Base-by-base conservation (phyloP, 2,888 invertebrate species). In the Pomacea canaliculata region DNA sequence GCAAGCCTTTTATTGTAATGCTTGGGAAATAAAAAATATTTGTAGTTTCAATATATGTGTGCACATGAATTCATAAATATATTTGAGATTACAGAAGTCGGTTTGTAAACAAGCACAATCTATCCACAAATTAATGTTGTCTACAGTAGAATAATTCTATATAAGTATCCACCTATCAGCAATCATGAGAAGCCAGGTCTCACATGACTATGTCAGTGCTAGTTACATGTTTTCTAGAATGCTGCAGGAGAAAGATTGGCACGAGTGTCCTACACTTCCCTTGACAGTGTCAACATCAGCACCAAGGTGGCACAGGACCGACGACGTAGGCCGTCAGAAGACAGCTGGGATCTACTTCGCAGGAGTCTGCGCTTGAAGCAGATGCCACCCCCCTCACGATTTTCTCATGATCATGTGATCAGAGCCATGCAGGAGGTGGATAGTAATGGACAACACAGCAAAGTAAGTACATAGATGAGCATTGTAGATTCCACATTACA, bases 301-400 rank as follows among this genome's bases (percentile, higher is more conserved):
- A 85, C 84, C 13, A 85, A 84, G 66, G 82, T 83, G 9, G 81
- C 83, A 0, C 83, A 81, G 68, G 87, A 87, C n/a, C 79, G 84
- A 7, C 81, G 78, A 51, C 83, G 82, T 16, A 71, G 81, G 10
- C 69, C 82, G 0, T 76, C 77, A 19, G 87, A 86, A n/a, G 86
- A 88, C 74, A 79, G 85, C 78, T 85, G 87, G 85, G 87, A 86
- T 70, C 83, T 79, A 23, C 78, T 88, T 27, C 81, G 85, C 59
- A 81, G 81, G 13, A 84, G 85, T 48, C 80, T 87, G 70, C 82
- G 82, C 9, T 77, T 80, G 75, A 84, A 82, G 78, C 87, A 86
- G 76, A 48, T 84, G 1, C 83, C 83, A 19, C 80, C 82, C 23
- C 77, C 79, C 16, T 71, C 79, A 0, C 78, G 86, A 67, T 86